A percentile compares a stretch with the other conserved stretches of the same genome.
Evolutionary conservation across 1,140 invertebrate species (phyloP).

Genomic region (Apocrypta bakeri): DNA sequence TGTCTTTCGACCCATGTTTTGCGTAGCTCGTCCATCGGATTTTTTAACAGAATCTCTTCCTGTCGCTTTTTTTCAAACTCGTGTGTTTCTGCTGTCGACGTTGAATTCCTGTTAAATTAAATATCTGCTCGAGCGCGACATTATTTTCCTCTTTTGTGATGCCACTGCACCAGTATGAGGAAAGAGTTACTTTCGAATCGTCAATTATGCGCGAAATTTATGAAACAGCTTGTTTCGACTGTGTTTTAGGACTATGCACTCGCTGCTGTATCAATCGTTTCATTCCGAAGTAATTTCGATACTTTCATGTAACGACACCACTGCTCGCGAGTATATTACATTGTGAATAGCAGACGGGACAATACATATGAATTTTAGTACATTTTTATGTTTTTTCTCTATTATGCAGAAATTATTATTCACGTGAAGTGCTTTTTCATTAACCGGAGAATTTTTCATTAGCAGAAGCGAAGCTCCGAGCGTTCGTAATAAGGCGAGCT

Average conservation of each 20-base stretch:
- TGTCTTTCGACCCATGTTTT: not conserved
- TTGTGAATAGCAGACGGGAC: no score
- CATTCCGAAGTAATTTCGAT: no score
- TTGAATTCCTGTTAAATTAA: constrained; percentile 46
- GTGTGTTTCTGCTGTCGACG: not conserved
- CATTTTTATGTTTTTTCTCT: not conserved
- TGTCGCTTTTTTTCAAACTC: not conserved
- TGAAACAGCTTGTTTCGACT: not conserved
- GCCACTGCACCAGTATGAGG: not conserved
- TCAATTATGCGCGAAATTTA: not conserved
- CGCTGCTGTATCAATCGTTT: not conserved
- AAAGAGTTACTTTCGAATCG: constrained; percentile 18
- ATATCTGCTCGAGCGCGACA: constrained; percentile 44
- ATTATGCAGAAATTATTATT: not conserved
- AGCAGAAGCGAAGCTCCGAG: not conserved
- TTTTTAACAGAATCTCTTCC: not conserved
- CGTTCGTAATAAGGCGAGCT: not conserved
- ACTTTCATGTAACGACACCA: no score
- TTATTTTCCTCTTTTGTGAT: constrained; percentile 2
- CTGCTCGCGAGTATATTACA: not conserved
- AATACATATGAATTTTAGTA: not conserved
- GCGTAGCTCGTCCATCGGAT: not conserved
- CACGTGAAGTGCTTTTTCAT: not conserved
- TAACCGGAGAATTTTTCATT: not conserved
- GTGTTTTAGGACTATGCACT: not conserved